phyloP scores from a whole-genome alignment of 2,113 vertebrate species.

The Rhynchomys soricoides region DNA sequence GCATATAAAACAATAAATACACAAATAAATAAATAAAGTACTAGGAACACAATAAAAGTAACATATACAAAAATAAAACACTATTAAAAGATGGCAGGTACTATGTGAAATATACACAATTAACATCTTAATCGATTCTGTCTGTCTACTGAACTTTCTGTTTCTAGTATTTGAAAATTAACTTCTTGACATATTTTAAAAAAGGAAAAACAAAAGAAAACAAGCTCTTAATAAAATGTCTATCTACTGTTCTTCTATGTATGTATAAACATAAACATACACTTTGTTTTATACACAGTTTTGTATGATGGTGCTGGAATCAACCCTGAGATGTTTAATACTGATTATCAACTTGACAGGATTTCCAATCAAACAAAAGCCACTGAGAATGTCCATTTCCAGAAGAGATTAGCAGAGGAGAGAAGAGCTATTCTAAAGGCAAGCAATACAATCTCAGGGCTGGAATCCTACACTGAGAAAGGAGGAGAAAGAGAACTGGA shows the following conservation, averaged over 20 bases:
- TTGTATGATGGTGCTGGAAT: not conserved
- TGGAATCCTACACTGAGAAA: not conserved
- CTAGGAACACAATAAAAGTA: constrained; percentile 34
- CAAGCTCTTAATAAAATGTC: constrained; percentile 1
- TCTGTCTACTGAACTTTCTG: not conserved
- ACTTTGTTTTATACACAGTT: not conserved
- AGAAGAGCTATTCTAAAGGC: not conserved
- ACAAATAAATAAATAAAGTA: not conserved
- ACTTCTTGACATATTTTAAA: constrained; percentile 25
- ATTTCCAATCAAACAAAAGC: not conserved
- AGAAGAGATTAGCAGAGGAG: not conserved
- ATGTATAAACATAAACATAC: not conserved
- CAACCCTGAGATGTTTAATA: not conserved
- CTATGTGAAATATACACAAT: not conserved
- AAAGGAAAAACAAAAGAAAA: not conserved
- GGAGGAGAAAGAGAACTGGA: not conserved
- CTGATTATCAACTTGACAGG: not conserved
- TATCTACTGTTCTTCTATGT: not conserved
- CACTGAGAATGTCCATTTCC: not conserved
- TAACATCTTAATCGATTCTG: not conserved
- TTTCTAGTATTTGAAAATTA: constrained; percentile 29
- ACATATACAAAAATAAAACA: not conserved
- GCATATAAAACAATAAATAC: not conserved
- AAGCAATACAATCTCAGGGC: not conserved
- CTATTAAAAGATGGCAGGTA: not conserved